These are phyloP conservation scores for Xestia rhomboidea DNA, from an alignment of 2,888 invertebrate species.

Conservation along the genomic window DNA sequence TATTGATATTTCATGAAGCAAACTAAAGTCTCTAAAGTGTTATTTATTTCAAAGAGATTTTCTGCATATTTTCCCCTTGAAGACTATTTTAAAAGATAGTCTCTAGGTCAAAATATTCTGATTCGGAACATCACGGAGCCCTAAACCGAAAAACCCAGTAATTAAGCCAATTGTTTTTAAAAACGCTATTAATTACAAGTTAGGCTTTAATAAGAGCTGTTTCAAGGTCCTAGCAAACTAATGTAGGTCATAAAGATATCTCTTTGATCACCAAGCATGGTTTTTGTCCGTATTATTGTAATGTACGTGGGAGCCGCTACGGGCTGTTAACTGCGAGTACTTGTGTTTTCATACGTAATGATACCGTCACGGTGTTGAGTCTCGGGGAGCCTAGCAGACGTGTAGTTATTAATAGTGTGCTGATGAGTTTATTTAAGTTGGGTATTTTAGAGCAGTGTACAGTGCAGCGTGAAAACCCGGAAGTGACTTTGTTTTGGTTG, in stretches of 20 bases:
- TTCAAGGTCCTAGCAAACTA: slow-evolving; percentile 72
- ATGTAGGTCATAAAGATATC: slow-evolving; percentile 77
- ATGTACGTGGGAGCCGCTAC: slow-evolving; percentile 74
- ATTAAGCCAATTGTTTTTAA: slow-evolving; percentile 42
- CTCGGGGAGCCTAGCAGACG: slow-evolving; percentile 10
- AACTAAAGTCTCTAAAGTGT: background rate
- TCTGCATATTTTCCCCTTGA: background rate
- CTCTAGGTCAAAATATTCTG: background rate
- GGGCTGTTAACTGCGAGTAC: slow-evolving; percentile 58
- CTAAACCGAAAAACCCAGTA: slow-evolving; percentile 39
- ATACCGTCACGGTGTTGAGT: slow-evolving; percentile 45
- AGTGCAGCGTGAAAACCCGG: background rate
- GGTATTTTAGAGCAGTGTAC: background rate
- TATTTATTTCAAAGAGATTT: background rate
- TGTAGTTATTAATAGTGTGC: slow-evolving; percentile 21
- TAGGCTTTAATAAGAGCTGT: slow-evolving; percentile 54
- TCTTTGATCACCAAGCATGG: slow-evolving; percentile 63
- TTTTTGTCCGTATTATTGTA: slow-evolving; percentile 72
- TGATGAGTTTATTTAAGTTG: slow-evolving; percentile 13
- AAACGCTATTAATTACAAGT: slow-evolving; percentile 54
- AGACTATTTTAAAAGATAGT: background rate
- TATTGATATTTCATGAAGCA: background rate
- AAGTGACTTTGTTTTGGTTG: background rate
- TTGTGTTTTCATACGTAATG: slow-evolving; percentile 54
- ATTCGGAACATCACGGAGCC: slow-evolving; percentile 20